Evolutionary conservation across 2,113 vertebrate species (phyloP).

Genomic region (Verasper variegatus): DNA sequence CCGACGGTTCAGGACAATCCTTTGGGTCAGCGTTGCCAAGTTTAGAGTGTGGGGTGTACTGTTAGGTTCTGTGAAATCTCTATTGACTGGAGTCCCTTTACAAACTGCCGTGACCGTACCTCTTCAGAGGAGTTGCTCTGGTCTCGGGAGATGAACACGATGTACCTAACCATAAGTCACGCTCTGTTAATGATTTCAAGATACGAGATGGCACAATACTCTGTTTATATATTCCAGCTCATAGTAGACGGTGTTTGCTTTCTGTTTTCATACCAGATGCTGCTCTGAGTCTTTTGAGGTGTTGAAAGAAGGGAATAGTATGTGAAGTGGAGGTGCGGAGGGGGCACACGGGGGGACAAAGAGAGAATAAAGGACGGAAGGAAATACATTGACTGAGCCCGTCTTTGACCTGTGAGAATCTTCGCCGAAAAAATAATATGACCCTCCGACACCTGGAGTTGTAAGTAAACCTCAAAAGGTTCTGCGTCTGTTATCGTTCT

Average conservation of each 20-base stretch:
- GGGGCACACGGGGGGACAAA: not conserved
- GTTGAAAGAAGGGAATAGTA: conserved; percentile 3
- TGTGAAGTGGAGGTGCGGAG: conserved; percentile 5
- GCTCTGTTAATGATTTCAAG: conserved; percentile 14
- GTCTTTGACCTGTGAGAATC: conserved; percentile 43
- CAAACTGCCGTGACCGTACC: conserved; percentile 23
- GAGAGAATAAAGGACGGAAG: not conserved
- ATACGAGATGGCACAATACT: conserved; percentile 8
- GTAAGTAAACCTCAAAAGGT: conserved; percentile 51
- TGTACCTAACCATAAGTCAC: conserved; percentile 4
- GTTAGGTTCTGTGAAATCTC: too few relatives aligned
- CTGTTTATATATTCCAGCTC: not conserved
- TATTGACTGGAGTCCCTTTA: conserved; percentile 1
- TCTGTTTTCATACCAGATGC: too few relatives aligned
- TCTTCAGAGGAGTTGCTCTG: not conserved
- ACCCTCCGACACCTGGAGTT: conserved; percentile 42
- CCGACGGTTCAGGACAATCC: conserved; percentile 13
- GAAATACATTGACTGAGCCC: conserved; percentile 17
- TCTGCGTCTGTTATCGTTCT: conserved; percentile 62
- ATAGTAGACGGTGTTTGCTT: not conserved
- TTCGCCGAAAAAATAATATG: conserved; percentile 44
- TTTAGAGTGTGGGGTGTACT: conserved; percentile 10
- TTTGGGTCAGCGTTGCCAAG: conserved; percentile 15
- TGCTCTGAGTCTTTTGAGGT: not conserved
- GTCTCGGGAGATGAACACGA: conserved; percentile 11